Evolutionary conservation across 2,797 vertebrate genomes (phyloP).

Genomic region (Monodelphis domestica): DNA sequence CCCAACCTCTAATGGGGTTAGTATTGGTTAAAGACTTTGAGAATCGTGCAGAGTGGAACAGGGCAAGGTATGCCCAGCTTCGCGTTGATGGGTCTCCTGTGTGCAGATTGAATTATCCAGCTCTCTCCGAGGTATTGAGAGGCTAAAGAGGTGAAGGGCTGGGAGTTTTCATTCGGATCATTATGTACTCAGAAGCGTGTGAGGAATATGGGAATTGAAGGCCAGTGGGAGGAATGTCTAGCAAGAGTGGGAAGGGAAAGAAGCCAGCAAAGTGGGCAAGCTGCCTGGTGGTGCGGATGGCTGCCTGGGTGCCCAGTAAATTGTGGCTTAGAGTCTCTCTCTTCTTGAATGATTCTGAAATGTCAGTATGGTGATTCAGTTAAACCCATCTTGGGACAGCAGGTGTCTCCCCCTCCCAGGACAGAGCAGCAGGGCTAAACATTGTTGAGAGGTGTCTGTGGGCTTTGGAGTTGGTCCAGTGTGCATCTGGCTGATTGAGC

Average conservation of each 20-base stretch:
- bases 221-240: background rate
- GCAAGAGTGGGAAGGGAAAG: background rate
- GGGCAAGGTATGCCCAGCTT: background rate
- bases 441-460: background rate
- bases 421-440: background rate
- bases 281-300: background rate
- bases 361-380: background rate
- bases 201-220: background rate
- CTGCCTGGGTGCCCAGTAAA: background rate
- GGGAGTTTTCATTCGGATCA: background rate
- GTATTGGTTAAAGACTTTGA: background rate
- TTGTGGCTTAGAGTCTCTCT: background rate
- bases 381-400: background rate
- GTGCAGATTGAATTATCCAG: background rate
- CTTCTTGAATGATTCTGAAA: background rate
- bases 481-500: background rate
- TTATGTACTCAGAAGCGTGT: background rate
- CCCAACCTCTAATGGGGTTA: background rate
- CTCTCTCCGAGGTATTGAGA: background rate
- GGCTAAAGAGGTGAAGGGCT: slow-evolving; percentile 13
- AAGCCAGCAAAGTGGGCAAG: background rate
- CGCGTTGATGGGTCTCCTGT: slow-evolving; percentile 8
- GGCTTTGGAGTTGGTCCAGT: background rate
- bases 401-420: background rate
- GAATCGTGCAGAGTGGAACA: background rate